These are phyloP conservation scores for Hermodice carunculata DNA, from an alignment of 2,888 invertebrate genomes.

Conservation along the genomic window DNA sequence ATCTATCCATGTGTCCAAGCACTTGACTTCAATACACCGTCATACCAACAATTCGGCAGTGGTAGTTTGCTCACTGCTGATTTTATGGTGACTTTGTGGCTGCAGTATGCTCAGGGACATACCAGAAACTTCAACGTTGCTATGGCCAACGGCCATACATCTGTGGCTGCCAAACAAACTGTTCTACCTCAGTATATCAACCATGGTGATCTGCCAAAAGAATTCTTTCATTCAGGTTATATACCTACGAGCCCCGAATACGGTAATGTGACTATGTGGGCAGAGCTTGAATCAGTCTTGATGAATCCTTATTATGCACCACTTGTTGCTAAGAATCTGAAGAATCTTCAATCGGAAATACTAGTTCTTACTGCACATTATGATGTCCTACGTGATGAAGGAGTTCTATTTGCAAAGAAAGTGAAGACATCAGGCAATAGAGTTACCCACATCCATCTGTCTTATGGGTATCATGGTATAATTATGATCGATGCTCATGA, in stretches of 20 bases:
- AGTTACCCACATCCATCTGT: slow-evolving; percentile 5
- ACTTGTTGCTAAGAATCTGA: slow-evolving; percentile 47
- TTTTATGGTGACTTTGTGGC: too few relatives aligned
- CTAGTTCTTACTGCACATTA: slow-evolving; percentile 52
- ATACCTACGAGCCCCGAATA: neutral
- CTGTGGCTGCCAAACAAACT: neutral
- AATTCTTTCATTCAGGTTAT: neutral
- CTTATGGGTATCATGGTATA: slow-evolving; percentile 7
- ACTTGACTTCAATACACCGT: slow-evolving; percentile 12
- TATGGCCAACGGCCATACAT: slow-evolving; percentile 5
- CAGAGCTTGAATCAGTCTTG: neutral
- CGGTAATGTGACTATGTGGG: neutral
- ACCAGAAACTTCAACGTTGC: neutral
- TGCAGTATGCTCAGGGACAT: slow-evolving; percentile 4
- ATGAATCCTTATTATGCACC: slow-evolving; percentile 55
- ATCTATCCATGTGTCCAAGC: slow-evolving; percentile 18
- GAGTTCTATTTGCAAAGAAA: slow-evolving; percentile 47
- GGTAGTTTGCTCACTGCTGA: slow-evolving; percentile 9
- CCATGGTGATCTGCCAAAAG: neutral
- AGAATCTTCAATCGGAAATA: slow-evolving; percentile 45
- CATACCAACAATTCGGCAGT: slow-evolving; percentile 6
- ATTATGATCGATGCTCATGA: too few relatives aligned
- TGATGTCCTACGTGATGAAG: slow-evolving; percentile 56
- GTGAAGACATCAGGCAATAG: slow-evolving; percentile 37
- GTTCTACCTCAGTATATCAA: slow-evolving; percentile 1